Evolutionary conservation across 2,113 vertebrate genomes (phyloP), one percentile per base, ranked within the genome.

Genomic region (Potamarius usumacintae): DNA sequence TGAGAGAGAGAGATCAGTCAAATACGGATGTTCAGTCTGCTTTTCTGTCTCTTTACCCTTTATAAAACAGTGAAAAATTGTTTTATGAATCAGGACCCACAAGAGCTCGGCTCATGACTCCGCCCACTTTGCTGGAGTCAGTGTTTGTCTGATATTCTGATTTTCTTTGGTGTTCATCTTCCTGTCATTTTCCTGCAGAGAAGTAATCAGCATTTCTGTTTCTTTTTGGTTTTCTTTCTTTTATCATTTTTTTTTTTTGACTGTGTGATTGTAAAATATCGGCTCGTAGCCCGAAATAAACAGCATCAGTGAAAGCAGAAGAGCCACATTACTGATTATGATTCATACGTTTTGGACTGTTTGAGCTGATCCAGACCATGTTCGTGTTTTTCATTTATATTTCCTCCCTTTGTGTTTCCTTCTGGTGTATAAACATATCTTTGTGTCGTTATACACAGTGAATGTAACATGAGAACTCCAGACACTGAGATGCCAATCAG

Each of bases 351-450:
- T 78, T 81, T 71, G 82, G 42, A 78, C 58, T 18, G 78, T 60
- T 22, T 84, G 62, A 83, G 85, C 78, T 88, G 53, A 69, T 27
- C 34, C 76, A 85, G 80, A 82, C 82, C 25, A 52, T 85, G 83
- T 88, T 89, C 79, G 85, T 91, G 60, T 89, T 55, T 42, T 86
- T 86, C 34, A 82, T 89, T 84, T 50, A 74, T 58, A 86, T 52
- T 34, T 84, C 27, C 55, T 34, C 7, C 27, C 77, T 79, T 85
- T 81, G 79, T 88, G 25, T 84, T 83, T 86, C 30, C 55, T 57
- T 80, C 4, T 58, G 27, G 27, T 85, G 83, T 87, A 55, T 88
- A 63, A 85, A 88, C 72, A 18, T 85, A 77, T 89, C 48, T 82
- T 84, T 90, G 60, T 88, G 88, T 86, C 77, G 86, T 50, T 63